These are phyloP conservation scores for Drosophila pseudotakahashii DNA, from an alignment of 2,888 invertebrate species.

Conservation along the genomic window DNA sequence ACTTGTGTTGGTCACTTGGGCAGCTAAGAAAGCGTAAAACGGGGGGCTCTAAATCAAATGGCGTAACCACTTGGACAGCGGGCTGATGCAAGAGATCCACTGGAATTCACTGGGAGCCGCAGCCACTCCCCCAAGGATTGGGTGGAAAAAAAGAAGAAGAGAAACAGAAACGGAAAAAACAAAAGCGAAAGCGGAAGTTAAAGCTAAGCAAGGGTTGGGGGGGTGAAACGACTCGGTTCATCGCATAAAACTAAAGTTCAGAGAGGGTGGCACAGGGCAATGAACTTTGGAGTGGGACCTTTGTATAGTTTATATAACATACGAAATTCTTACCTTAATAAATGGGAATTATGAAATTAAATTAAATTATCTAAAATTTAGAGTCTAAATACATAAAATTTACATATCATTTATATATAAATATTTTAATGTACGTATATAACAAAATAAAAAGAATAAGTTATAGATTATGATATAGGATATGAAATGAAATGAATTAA, in stretches of 20 bases:
- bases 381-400: no score
- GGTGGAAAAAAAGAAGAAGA: background rate
- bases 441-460: no score
- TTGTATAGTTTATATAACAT: background rate
- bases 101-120: constrained; percentile 6
- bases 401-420: no score
- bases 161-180: background rate
- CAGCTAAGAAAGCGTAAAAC: constrained; percentile 66
- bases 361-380: no score
- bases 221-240: constrained; percentile 2
- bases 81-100: constrained; percentile 34
- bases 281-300: background rate
- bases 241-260: background rate
- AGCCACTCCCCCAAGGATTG: constrained; percentile 19
- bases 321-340: no score
- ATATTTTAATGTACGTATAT: no score
- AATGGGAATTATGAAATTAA: no score
- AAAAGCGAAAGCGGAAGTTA: constrained; percentile 27
- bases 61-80: constrained; percentile 28
- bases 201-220: background rate
- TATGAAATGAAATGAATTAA: no score
- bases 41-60: constrained; percentile 31
- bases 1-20: constrained; percentile 51
- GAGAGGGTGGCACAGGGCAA: background rate
- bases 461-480: no score